Evolutionary conservation across 2,888 invertebrate species (phyloP).

Genomic region (Eutolmus rufibarbis): DNA sequence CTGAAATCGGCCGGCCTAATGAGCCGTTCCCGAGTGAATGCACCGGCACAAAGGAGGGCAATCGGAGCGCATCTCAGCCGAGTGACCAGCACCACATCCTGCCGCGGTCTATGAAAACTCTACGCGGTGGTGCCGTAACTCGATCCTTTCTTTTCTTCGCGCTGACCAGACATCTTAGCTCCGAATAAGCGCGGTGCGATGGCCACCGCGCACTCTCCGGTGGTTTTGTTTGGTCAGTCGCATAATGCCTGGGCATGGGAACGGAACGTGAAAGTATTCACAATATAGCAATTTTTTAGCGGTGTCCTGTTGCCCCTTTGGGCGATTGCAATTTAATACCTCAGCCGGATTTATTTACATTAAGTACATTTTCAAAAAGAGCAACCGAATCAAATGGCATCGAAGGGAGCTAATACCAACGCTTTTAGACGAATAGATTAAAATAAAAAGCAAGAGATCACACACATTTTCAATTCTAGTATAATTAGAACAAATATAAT

Average conservation of each 20-base stretch:
- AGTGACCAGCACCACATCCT: conserved; percentile 24
- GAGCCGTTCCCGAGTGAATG: conserved; percentile 7
- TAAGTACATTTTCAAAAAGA: neutral
- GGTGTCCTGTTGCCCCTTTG: neutral
- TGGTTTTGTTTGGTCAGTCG: neutral
- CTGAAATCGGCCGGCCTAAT: neutral
- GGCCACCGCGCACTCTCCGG: neutral
- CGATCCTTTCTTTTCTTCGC: conserved; percentile 27
- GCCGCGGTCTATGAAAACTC: conserved; percentile 6
- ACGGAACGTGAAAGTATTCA: conserved; percentile 2
- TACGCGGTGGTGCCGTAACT: neutral
- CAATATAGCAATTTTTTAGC: neutral
- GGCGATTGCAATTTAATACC: neutral
- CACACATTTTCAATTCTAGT: too few relatives aligned
- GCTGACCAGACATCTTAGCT: neutral
- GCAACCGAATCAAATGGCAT: neutral
- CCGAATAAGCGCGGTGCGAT: neutral
- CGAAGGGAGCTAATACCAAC: too few relatives aligned
- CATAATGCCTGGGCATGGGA: neutral
- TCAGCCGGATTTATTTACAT: neutral
- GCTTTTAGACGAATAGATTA: too few relatives aligned
- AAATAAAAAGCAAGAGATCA: too few relatives aligned
- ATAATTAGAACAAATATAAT: too few relatives aligned
- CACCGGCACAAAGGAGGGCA: neutral
- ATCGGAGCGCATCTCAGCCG: neutral